Base-by-base conservation (phyloP, 2,888 invertebrate genomes). In the Dasysyrphus tricinctus region DNA sequence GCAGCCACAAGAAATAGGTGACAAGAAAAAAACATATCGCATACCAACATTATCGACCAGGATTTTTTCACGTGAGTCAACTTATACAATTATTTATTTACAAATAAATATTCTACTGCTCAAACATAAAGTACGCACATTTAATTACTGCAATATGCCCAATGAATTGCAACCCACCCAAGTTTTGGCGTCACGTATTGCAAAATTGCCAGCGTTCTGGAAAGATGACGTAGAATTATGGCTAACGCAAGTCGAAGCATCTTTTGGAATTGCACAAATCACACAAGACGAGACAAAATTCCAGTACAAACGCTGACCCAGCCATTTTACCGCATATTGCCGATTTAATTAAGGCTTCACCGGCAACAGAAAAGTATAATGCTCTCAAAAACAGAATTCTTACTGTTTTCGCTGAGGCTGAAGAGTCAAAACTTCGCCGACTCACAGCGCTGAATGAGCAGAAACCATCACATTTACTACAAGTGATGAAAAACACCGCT, bases 221-320 rank as follows among this genome's bases (percentile, higher is more conserved):
- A 32, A 51, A 11, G 51, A 51, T 24, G 51, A 51, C 12, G 51
- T 51, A 12, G 51, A 51, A 51, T 12, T 51, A 11, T 51, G 51
- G 51, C 51, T 51, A 24, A 51, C 51, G 4, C 51, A 51, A 6
- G 51, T 51, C 2, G 24, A 51, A 29, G 51, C 51, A 12, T 9
- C 51, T 1, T 51, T 51, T 29, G 51, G 51, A 4, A 51, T 51
- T 11, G 51, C 51, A 1, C 51, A 51, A 51, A 51, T 51, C 12
- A 51, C 51, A 4, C 51, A 51, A 51, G 51, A 51, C 24, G 24
- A 51, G 7, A 24, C 51, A 2, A 51, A 51, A 51, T 51, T 51
- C n/a, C 51, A 51, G 6, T 51, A 51, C 24, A 19, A 51, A 51
- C 24, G 51, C 51, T 6, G 51, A 51, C 11, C 51, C 51, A 5